Percentiles rank a stretch among this genome's conserved stretches.
Conservation (phyloP, 2,113 vertebrate species). For the Glaucomys volans region DNA sequence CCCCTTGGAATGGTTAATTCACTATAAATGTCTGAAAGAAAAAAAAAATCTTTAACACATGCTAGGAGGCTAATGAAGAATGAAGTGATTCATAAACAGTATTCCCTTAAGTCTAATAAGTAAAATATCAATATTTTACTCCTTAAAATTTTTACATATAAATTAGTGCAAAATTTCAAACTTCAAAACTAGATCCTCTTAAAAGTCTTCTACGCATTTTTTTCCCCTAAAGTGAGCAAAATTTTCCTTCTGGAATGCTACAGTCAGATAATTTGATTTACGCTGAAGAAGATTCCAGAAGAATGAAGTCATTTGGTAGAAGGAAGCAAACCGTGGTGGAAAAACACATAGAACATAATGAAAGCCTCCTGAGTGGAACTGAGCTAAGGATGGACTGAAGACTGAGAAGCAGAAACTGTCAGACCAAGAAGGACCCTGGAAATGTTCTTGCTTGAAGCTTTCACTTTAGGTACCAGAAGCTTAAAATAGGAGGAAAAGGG, state of each 20-base stretch:
- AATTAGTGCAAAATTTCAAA: background rate
- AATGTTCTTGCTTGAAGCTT: background rate
- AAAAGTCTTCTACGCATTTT: background rate
- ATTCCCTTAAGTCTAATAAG: background rate
- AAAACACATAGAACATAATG: background rate
- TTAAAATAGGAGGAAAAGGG: background rate
- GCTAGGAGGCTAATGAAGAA: constrained; percentile 30
- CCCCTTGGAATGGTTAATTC: constrained; percentile 21
- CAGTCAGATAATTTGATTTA: background rate
- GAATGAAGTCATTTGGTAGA: background rate
- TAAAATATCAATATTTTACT: constrained; percentile 6
- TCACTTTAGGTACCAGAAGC: background rate
- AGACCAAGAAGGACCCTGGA: background rate
- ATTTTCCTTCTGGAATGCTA: background rate
- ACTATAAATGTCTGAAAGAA: constrained; percentile 50
- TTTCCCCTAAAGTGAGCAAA: background rate
- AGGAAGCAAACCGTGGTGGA: background rate
- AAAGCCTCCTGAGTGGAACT: background rate
- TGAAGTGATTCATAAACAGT: constrained; percentile 7
- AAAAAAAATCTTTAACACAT: background rate
- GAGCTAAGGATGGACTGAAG: background rate
- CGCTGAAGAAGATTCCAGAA: background rate
- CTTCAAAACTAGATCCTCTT: background rate
- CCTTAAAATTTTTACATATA: constrained; percentile 14
- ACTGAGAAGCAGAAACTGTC: background rate